Evolutionary conservation across 2,888 invertebrate genomes (phyloP).

Genomic region (Fragum whitleyi): DNA sequence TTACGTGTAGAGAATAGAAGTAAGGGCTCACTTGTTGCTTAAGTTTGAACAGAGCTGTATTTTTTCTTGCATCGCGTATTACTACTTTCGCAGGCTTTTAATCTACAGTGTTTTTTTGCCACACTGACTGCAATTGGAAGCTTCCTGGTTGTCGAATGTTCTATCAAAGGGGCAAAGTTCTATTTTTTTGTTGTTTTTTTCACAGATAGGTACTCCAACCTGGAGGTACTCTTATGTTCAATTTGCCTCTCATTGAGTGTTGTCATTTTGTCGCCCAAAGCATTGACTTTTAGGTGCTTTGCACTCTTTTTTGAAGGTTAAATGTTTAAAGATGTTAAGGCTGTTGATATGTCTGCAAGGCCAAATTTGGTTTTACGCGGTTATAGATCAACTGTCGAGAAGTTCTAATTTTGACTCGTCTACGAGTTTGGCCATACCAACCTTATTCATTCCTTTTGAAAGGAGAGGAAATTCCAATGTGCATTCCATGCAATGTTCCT

Average conservation of each 20-base stretch:
- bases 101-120: neutral
- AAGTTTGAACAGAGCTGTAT: no score
- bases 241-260: neutral
- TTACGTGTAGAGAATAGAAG: no score
- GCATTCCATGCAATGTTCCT: no score
- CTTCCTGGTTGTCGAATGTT: slow-evolving; percentile 8
- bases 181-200: no score
- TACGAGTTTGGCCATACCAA: no score
- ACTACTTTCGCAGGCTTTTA: neutral
- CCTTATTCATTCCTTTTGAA: no score
- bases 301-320: slow-evolving; percentile 8
- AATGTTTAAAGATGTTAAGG: slow-evolving; percentile 23
- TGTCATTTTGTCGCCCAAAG: slow-evolving; percentile 11
- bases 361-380: no score
- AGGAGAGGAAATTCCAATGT: no score
- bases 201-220: neutral
- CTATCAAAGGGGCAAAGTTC: neutral
- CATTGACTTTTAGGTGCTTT: slow-evolving; percentile 16
- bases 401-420: no score
- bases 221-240: neutral
- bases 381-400: no score
- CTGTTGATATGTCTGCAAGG: neutral
- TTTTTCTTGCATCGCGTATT: no score
- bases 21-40: no score
- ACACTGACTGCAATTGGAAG: slow-evolving; percentile 9